Evolutionary conservation across 2,797 vertebrate species (phyloP).

Genomic region (Sebastes nivosus): DNA sequence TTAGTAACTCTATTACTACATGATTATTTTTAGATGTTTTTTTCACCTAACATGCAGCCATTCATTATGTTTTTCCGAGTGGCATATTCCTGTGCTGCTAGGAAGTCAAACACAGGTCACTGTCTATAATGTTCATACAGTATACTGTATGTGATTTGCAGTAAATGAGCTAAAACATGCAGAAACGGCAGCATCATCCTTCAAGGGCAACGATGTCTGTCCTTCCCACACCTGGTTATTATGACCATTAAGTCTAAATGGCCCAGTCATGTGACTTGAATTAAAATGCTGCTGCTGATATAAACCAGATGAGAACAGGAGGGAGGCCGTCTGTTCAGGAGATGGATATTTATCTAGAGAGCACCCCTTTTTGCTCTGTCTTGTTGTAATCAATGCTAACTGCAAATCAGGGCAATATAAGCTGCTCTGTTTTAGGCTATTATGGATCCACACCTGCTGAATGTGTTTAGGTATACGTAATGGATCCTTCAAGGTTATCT

Average conservation of each 20-base stretch:
- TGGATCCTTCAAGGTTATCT: conserved; percentile 17
- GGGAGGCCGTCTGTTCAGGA: neutral
- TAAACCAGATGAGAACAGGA: conserved; percentile 3
- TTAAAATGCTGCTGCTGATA: conserved; percentile 25
- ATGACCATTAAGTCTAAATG: conserved; percentile 22
- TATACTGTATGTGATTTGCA: neutral
- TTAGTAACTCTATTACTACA: neutral
- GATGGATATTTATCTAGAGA: conserved; percentile 12
- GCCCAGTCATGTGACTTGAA: conserved; percentile 28
- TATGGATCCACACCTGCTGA: conserved; percentile 26
- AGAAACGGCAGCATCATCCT: conserved; percentile 19
- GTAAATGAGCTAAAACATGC: conserved; percentile 30
- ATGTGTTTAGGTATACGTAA: conserved; percentile 1
- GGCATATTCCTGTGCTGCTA: neutral
- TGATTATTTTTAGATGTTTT: neutral
- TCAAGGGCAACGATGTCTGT: conserved; percentile 21
- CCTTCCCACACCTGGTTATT: conserved; percentile 37
- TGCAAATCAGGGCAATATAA: neutral
- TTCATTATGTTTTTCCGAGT: neutral
- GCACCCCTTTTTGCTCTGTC: conserved; percentile 4
- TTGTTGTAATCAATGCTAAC: conserved; percentile 13
- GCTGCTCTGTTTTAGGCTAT: neutral
- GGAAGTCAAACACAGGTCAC: neutral
- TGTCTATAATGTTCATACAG: neutral
- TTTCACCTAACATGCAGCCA: neutral